Base-by-base conservation (phyloP, 2,888 invertebrate species). In the Steinernema hermaphroditum region DNA sequence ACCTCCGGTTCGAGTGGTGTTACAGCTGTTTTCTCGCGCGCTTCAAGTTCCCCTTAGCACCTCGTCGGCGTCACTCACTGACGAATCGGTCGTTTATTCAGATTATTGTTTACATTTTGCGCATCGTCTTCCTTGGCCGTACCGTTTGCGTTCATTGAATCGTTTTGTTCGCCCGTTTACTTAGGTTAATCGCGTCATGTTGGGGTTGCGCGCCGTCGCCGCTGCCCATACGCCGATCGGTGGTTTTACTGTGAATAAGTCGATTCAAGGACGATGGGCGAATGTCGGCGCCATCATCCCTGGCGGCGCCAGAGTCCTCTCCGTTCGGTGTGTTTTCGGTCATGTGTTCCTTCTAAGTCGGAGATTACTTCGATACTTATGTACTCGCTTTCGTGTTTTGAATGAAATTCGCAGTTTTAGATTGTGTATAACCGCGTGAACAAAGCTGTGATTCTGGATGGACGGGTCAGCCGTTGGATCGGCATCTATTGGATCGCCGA, bases 401-500 rank as follows among this genome's bases (percentile, higher is more conserved):
- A 6, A 22, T 2, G 24, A 22, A 2, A 54, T 54, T 49, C 12
- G 19, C 49, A 19, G 24, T 19, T 54, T 24, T 54, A 2, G 16
- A 14, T 2, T 54, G 4, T n/a, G n/a, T n/a, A n/a, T n/a, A n/a
- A n/a, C n/a, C n/a, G n/a, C n/a, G n/a, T n/a, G n/a, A n/a, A n/a
- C n/a, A n/a, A n/a, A n/a, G n/a, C n/a, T n/a, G 62, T 32, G 62
- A 62, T 62, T 29, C 22, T 62, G 62, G 19, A 62, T 62, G 62
- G 62, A 62, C 62, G 62, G 62, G 62, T 62, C 34, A 32, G 62
- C 62, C 62, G 62, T 32, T 9, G 62, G 32, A 14, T 62, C 62
- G 62, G 62, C 62, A 34, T 62, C 62, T 16, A 12, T 62, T 29
- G 75, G 49, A 57, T 32, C 50, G 34, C 77, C 77, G 32, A 77